Evolutionary conservation across 2,888 invertebrate species (phyloP).

Genomic region (Eupithecia subfuscata): DNA sequence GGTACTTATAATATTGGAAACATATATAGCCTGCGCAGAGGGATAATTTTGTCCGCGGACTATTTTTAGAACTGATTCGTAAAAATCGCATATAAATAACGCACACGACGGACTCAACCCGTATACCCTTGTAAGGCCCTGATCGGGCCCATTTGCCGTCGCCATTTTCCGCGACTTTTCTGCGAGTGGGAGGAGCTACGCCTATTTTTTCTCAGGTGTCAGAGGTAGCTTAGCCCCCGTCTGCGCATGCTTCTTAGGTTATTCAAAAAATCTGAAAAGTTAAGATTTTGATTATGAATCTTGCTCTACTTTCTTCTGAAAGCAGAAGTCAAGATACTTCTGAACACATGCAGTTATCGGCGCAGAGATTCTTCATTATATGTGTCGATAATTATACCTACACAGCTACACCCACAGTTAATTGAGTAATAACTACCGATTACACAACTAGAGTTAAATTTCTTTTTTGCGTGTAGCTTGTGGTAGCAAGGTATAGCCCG

Average conservation of each 20-base stretch:
- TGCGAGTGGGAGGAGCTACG: no score
- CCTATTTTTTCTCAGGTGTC: no score
- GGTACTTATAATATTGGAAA: not conserved
- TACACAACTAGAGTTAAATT: not conserved
- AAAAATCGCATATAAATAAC: not conserved
- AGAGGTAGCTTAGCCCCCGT: not conserved
- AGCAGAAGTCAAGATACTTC: constrained; percentile 58
- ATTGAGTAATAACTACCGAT: not conserved
- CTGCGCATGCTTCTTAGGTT: not conserved
- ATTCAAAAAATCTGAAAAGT: not conserved
- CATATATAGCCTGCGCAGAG: not conserved
- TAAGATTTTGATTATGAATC: constrained; percentile 28
- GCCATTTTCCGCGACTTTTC: no score
- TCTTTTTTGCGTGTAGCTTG: not conserved
- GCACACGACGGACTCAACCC: not conserved
- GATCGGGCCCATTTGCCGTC: no score
- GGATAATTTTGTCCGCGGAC: no score
- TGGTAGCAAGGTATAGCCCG: not conserved
- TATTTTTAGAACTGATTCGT: not conserved
- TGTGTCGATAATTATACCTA: not conserved
- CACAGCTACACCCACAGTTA: not conserved
- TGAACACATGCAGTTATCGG: not conserved
- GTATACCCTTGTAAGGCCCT: no score
- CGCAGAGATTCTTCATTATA: not conserved
- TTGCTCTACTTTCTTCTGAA: constrained; percentile 66